Evolutionary conservation across 53 echinoderm and acorn worm species (phyloP).

Genomic region (Patiria pectinifera): DNA sequence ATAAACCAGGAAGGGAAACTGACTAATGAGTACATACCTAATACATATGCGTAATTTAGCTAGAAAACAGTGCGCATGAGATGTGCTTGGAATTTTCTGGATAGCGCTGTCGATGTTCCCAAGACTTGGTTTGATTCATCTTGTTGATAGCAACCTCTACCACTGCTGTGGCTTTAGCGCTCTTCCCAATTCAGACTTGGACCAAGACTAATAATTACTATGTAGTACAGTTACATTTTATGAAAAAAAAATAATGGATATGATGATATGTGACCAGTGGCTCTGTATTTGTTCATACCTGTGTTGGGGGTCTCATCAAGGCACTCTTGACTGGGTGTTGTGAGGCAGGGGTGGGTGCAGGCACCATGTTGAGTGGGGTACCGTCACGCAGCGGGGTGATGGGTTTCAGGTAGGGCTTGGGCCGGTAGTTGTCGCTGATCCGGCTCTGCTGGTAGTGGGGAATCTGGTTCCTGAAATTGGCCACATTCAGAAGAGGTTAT

Average conservation of each 20-base stretch:
- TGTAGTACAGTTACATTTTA: too few relatives aligned
- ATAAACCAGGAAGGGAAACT: too few relatives aligned
- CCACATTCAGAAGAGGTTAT: neutral
- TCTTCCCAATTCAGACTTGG: too few relatives aligned
- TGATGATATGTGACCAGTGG: neutral
- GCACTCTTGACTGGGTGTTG: conserved; percentile 58
- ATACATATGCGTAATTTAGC: too few relatives aligned
- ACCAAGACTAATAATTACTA: too few relatives aligned
- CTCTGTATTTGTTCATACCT: conserved; percentile 48
- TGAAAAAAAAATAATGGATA: neutral
- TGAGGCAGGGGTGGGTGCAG: conserved; percentile 90
- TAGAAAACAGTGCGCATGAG: too few relatives aligned
- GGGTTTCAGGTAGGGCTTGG: conserved; percentile 77
- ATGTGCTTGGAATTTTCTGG: too few relatives aligned
- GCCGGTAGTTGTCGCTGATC: conserved; percentile 67
- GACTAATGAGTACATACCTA: too few relatives aligned
- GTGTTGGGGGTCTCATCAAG: conserved; percentile 69
- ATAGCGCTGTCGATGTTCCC: too few relatives aligned
- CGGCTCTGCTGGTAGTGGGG: conserved; percentile 78
- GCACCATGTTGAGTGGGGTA: conserved; percentile 82
- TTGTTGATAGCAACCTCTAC: too few relatives aligned
- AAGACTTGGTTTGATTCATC: too few relatives aligned
- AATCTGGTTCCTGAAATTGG: conserved; percentile 66
- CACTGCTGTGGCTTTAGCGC: too few relatives aligned
- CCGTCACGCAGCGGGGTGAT: conserved; percentile 73